Evolutionary conservation across 2,113 vertebrate genomes (phyloP), one percentile per base, ranked within the genome.

Genomic region (Tetraodon nigroviridis): DNA sequence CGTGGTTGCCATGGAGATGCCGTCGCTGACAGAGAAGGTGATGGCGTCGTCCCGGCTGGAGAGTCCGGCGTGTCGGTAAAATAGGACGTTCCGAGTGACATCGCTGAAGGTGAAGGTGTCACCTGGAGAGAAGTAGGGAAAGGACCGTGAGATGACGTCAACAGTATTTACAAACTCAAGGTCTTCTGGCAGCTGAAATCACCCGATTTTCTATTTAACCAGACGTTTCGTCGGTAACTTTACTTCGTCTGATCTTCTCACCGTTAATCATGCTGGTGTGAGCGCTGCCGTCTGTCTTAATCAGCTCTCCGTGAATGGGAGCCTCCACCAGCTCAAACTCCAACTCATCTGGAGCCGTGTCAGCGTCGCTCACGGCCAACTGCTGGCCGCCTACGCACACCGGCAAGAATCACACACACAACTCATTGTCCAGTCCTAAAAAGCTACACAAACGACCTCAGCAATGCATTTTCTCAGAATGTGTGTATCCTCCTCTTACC

Each of bases 31-130:
- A 0, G 93, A 92, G 87, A 99, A 86, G 22, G 92, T 91, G 88
- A 98, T 86, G 77, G 86, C 78, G 82, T 98, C 96, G n/a, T 94
- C 91, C 22, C 65, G 80, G 1, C 76, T 64, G 8, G 84, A 71
- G 1, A 90, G 91, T 3, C 94, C 94, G 0, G 91, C 85, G 0
- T 98, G 97, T 1, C 89, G 75, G 14, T 99, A 99, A 18, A 90
- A 90, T 51, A 99, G 85, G 1, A 85, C 70, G 0, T 88, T 93
- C 15, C 84, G 90, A 58, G 92, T 92, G 58, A 98, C 37, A 13
- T 99, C 96, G 45, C 89, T 89, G 15, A 95, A 95, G 6, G 88
- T 93, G 83, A 99, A 98, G 42, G 81, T 80, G 80, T 97, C 95
- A 0, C 95, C 97, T 99, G 87, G 4, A 3, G 37, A 41, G 63